These are phyloP conservation scores for Mustela lutreola DNA, from an alignment of 2,113 vertebrate genomes.

Conservation along the genomic window DNA sequence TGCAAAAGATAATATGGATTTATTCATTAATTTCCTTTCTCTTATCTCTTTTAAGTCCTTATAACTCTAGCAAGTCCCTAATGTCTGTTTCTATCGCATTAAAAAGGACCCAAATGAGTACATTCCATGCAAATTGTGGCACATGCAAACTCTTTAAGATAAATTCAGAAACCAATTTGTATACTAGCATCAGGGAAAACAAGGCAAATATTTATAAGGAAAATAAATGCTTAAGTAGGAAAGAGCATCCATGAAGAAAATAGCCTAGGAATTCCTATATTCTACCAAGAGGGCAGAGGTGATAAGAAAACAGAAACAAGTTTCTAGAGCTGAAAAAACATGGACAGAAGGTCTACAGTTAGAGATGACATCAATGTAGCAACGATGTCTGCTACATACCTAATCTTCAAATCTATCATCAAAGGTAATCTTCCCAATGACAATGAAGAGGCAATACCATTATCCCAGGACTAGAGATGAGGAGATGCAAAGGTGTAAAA, in stretches of 20 bases:
- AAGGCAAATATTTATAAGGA: neutral
- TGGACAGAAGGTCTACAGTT: neutral
- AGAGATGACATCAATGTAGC: neutral
- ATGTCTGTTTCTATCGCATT: neutral
- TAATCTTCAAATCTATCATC: neutral
- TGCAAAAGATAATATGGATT: neutral
- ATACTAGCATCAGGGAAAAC: neutral
- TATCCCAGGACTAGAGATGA: neutral
- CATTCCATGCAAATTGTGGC: neutral
- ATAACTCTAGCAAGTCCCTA: neutral
- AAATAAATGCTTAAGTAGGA: neutral
- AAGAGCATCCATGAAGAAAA: neutral
- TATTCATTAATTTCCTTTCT: neutral
- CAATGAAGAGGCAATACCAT: neutral
- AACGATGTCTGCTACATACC: rapidly evolving
- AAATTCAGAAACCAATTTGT: neutral
- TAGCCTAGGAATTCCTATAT: neutral
- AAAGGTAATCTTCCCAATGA: neutral
- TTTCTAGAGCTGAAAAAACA: neutral
- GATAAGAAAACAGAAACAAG: neutral
- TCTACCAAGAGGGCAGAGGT: neutral
- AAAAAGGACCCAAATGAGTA: neutral
- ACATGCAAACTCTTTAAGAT: neutral
- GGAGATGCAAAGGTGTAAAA: rapidly evolving
- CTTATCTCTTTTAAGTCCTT: neutral